These are phyloP conservation scores for Toxotes lorentzi DNA, from an alignment of 2,797 vertebrate genomes.

Conservation along the genomic window DNA sequence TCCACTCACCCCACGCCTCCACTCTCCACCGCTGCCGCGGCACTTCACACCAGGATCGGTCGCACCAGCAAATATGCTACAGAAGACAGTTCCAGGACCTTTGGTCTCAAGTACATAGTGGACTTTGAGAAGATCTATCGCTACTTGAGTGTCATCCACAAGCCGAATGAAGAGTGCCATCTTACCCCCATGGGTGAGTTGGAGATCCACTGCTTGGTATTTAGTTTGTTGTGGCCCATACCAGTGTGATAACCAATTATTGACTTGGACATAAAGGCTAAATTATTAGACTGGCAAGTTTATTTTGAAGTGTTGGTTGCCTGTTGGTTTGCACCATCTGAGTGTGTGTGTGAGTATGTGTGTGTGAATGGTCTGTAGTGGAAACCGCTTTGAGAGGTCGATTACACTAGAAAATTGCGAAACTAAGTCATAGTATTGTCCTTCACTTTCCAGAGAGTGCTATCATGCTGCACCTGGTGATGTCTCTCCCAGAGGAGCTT, in stretches of 20 bases:
- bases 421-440: background rate
- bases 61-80: conserved; percentile 17
- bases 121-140: conserved; percentile 84
- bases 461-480: conserved; percentile 82
- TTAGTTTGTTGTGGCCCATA: too few relatives aligned
- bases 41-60: background rate
- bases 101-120: conserved; percentile 50
- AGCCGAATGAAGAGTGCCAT: conserved; percentile 10
- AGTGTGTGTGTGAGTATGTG: too few relatives aligned
- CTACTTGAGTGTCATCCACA: conserved; percentile 67
- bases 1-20: background rate
- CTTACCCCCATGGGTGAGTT: conserved; percentile 84
- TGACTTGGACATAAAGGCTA: too few relatives aligned
- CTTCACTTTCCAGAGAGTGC: conserved; percentile 77
- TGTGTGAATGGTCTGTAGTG: too few relatives aligned
- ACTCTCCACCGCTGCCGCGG: background rate
- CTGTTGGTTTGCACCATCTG: too few relatives aligned
- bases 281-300: background rate
- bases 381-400: too few relatives aligned
- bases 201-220: background rate
- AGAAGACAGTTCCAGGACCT: background rate
- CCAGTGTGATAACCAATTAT: background rate
- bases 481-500: conserved; percentile 84
- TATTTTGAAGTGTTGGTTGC: background rate
- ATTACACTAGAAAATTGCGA: too few relatives aligned